These are phyloP conservation scores for Diaphora mendica DNA, from an alignment of 2,888 invertebrate species.

Conservation along the genomic window DNA sequence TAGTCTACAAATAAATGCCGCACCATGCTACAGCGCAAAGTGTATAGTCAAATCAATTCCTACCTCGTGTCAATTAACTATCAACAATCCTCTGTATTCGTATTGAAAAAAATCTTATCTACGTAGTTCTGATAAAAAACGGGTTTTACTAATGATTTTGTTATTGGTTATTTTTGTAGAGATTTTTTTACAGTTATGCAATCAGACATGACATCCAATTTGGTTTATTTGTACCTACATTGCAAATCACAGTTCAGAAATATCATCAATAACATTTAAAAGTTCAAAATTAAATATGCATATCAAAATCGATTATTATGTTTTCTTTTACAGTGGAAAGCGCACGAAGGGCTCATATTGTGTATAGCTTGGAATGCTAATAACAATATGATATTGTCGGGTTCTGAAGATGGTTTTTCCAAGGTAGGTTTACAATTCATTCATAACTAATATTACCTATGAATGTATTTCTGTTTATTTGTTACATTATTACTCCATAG, in stretches of 20 bases:
- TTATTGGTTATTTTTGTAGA: background rate
- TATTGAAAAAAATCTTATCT: too few species aligned
- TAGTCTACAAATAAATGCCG: too few species aligned
- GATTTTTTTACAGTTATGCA: background rate
- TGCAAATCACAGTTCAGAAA: background rate
- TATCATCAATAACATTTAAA: background rate
- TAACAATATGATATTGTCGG: conserved; percentile 96
- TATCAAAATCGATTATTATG: too few species aligned
- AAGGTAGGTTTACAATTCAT: conserved; percentile 88
- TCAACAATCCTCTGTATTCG: too few species aligned
- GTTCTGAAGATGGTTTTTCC: conserved; percentile 97
- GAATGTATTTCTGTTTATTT: background rate
- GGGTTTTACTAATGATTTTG: background rate
- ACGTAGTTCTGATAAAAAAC: background rate
- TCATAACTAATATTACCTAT: background rate
- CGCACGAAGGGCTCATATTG: conserved; percentile 97
- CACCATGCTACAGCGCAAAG: too few species aligned
- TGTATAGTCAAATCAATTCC: too few species aligned
- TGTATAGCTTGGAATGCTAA: conserved; percentile 98
- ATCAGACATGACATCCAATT: background rate
- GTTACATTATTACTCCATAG: too few species aligned
- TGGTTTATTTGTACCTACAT: background rate
- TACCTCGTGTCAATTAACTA: too few species aligned
- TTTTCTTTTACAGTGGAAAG: conserved; percentile 93
- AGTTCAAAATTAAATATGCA: too few species aligned